These are phyloP conservation scores for Pristionchus exspectatus DNA, from an alignment of 2,888 invertebrate genomes.

Conservation along the genomic window DNA sequence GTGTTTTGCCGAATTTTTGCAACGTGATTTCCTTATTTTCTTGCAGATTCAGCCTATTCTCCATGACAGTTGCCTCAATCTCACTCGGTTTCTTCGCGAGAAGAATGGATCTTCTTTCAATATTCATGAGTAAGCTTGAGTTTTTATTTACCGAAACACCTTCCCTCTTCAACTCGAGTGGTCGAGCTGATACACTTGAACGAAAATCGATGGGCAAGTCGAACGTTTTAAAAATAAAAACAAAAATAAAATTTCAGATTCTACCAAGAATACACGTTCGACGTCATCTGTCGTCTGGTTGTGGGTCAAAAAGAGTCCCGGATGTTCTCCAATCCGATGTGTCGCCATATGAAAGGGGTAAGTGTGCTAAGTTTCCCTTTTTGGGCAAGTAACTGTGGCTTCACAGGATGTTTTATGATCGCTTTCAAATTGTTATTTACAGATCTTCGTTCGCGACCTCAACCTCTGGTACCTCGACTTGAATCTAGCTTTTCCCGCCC, in stretches of 20 bases:
- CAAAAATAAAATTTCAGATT: slow-evolving; percentile 49
- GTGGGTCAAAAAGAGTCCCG: slow-evolving; percentile 76
- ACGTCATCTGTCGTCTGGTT: slow-evolving; percentile 81
- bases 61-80: not conserved
- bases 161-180: too few relatives aligned
- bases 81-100: not conserved
- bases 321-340: slow-evolving; percentile 62
- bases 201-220: not conserved
- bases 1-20: slow-evolving; percentile 15
- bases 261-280: slow-evolving; percentile 81
- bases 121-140: slow-evolving; percentile 9
- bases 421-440: not conserved
- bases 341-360: slow-evolving; percentile 44
- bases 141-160: not conserved
- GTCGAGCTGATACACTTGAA: too few relatives aligned
- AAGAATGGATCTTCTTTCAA: slow-evolving; percentile 18
- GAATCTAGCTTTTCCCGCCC: slow-evolving; percentile 27
- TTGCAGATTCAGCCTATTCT: slow-evolving; percentile 29
- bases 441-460: slow-evolving; percentile 55
- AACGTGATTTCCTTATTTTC: not conserved
- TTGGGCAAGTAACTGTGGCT: too few relatives aligned
- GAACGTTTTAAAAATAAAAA: too few relatives aligned
- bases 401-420: too few relatives aligned
- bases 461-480: slow-evolving; percentile 55
- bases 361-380: not conserved